These are phyloP conservation scores for Xiphorhynchus elegans DNA, from an alignment of 2,113 vertebrate genomes.

Conservation along the genomic window DNA sequence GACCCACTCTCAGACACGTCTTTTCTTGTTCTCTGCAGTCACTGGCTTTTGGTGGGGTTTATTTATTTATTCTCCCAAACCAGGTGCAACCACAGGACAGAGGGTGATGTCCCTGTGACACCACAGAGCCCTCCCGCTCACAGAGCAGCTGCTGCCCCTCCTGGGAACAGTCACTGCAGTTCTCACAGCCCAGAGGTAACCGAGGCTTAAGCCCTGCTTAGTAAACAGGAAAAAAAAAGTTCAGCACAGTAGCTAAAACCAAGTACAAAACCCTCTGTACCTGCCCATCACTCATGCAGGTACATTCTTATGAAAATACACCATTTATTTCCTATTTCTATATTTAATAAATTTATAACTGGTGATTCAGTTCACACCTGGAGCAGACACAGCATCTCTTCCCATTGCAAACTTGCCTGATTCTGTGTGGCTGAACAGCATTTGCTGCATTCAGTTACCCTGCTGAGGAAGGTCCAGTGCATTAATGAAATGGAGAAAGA, in stretches of 20 bases:
- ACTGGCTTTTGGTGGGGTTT: neutral
- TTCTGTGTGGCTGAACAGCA: neutral
- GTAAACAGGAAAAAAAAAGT: neutral
- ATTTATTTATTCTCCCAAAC: neutral
- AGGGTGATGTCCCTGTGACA: accelerated
- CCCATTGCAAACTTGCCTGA: neutral
- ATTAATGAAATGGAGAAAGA: neutral
- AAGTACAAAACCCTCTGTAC: neutral
- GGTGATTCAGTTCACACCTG: neutral
- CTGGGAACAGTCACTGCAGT: neutral
- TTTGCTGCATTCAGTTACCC: neutral
- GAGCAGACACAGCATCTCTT: neutral
- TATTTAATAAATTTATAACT: neutral
- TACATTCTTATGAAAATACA: neutral
- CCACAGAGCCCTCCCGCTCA: neutral
- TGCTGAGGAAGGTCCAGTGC: neutral
- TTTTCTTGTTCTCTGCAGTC: neutral
- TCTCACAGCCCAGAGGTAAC: neutral
- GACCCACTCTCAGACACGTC: neutral
- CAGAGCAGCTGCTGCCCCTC: neutral
- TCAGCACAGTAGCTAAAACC: neutral
- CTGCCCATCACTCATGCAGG: neutral
- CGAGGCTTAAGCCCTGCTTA: neutral
- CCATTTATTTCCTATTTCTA: neutral
- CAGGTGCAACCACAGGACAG: accelerated